Evolutionary conservation across 2,888 invertebrate genomes (phyloP), one percentile per base, ranked within the genome.

Genomic region (Macrophya alboannulata): DNA sequence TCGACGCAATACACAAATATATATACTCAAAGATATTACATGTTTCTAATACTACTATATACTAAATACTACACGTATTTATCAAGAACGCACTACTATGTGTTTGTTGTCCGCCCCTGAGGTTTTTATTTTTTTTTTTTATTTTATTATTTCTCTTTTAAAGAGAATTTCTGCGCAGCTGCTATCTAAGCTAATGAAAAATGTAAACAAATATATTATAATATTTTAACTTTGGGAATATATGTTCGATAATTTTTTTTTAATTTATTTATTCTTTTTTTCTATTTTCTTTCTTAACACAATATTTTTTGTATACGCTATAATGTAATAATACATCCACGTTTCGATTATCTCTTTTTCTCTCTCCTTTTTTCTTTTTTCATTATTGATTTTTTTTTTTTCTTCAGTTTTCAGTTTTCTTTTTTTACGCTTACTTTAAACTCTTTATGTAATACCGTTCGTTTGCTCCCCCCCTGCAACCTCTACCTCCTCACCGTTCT

Each of bases 191-290:
- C 76, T 62, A 1, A 59, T 84, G 84, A 43, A 84, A 84, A 76
- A 84, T 84, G 76, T 76, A 77, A 77, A 84, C 84, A 84, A 84
- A 76, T 84, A 51, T 51, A 31, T 77, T 45, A 21, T 5, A 45
- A 45, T 21, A 45, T 45, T 74, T 45, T 9, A 21, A 45, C 2
- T 62, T 25, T 25, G 25, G 10, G 9, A 10, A 62, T 21, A 25
- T 31, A 31, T 31, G 31, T 62, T 62, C 9, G 2, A 59, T 6
- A n/a, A 68, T 68, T 65, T 65, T 68, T 68, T 68, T 68, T 2
- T 10, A 21, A 1, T 71, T 17, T 37, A 2, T 37, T 4, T 40
- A 0, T 1, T 31, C n/a, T 17, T 12, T 55, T 12, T 0, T 68
- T 37, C 37, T 15, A 21, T n/a, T n/a, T 62, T 25, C 3, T 31